Percentiles rank a stretch among this genome's conserved stretches.
Conservation (phyloP, 2,888 invertebrate genomes). For the Zeuzera pyrina region DNA sequence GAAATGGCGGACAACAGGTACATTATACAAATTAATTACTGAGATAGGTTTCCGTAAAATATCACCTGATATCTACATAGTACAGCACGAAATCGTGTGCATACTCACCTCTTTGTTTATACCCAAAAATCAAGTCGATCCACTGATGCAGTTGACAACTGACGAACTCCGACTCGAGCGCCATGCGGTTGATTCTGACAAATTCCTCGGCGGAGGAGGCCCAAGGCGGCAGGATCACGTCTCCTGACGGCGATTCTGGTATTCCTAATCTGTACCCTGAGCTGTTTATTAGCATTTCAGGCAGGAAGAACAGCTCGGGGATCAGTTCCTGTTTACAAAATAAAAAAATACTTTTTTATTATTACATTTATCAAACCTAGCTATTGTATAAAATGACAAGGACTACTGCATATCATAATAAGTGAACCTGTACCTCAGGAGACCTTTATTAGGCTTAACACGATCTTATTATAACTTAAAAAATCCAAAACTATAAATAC, state of each 20-base stretch:
- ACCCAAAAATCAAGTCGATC: conserved; percentile 99
- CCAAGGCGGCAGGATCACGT: conserved; percentile 97
- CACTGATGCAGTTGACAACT: conserved; percentile 99
- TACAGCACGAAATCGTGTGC: too few species aligned
- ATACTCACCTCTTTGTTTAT: conserved; percentile 93
- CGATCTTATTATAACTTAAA: too few species aligned
- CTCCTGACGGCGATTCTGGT: conserved; percentile 87
- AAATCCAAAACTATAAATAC: too few species aligned
- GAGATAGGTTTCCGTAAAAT: too few species aligned
- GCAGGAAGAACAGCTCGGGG: conserved; percentile 98
- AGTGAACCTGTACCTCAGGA: too few species aligned
- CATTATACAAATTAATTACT: too few species aligned
- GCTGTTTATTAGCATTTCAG: conserved; percentile 97
- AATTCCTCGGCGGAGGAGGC: conserved; percentile 98
- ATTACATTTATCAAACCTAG: neutral
- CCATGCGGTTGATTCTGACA: conserved; percentile 97
- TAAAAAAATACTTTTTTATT: neutral
- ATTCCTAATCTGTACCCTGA: conserved; percentile 87
- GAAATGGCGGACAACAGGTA: too few species aligned
- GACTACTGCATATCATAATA: too few species aligned
- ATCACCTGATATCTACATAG: too few species aligned
- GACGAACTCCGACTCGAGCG: conserved; percentile 98
- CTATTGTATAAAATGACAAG: neutral
- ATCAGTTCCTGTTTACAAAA: conserved; percentile 84
- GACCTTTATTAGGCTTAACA: too few species aligned